Evolutionary conservation across 2,113 vertebrate genomes (phyloP), one percentile per base, ranked within the genome.

Genomic region (Chionodraco myersi): DNA sequence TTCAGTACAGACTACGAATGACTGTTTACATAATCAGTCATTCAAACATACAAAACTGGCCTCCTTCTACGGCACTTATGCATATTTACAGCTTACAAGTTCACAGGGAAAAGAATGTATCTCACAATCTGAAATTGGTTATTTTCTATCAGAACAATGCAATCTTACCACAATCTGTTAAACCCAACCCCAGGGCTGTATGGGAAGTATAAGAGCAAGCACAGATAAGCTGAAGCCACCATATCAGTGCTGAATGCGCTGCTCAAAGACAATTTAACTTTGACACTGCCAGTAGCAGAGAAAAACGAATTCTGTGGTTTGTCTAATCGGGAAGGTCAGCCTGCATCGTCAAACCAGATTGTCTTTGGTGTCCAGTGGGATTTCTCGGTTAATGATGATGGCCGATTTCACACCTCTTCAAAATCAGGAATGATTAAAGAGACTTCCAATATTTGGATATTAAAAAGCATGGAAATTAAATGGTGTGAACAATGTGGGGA

Each of bases 291-390:
- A 12, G 15, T 15, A 34, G 44, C 12, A 8, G 56, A 64, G 60
- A 72, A 71, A 73, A 73, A 82, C 41, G 2, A 75, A 72, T 67
- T 60, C 30, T 67, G 47, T 54, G 23, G 58, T 45, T 62, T 1
- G 7, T 63, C 44, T 14, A 5, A 77, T 86, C 73, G n/a, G 4
- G 69, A 86, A 80, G 64, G 79, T 82, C 88, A 83, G 41, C 61
- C 69, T 52, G 85, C 79, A 65, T 86, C 74, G 57, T 86, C 63
- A 63, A 45, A 58, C 21, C 67, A 77, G 77, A 68, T 64, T 15
- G 66, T 85, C 54, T 74, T 65, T 5, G 45, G 57, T 63, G 44
- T 52, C 64, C 56, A 51, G 52, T 68, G 70, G 67, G 88, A 72
- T 73, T 59, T 79, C 70, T 65, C 0, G 0, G 34, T 77, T 83